phyloP scores from a whole-genome alignment of 2,888 invertebrate genomes.

The Tanytarsus gracilentus region DNA sequence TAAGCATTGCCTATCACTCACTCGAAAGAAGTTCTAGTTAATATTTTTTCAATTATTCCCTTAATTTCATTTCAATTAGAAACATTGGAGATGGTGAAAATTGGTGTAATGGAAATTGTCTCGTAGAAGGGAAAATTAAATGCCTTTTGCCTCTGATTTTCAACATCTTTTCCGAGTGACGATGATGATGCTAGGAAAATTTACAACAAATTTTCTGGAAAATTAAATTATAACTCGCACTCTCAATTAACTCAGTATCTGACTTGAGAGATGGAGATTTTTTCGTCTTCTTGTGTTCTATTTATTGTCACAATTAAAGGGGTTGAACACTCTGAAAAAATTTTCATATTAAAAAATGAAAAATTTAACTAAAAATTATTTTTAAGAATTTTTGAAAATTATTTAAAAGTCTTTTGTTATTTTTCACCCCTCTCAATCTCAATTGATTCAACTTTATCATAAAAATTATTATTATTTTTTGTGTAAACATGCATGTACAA shows the following conservation, averaged over 20 bases:
- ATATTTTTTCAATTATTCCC: slow-evolving; percentile 23
- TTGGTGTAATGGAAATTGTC: background rate
- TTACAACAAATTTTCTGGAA: slow-evolving; percentile 11
- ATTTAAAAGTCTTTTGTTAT: no score
- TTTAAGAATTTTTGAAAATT: background rate
- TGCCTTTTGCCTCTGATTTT: no score
- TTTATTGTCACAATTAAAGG: background rate
- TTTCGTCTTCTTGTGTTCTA: background rate
- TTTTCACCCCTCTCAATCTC: no score
- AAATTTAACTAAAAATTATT: background rate
- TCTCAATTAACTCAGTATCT: no score
- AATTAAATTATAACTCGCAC: slow-evolving; percentile 23
- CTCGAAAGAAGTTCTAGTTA: slow-evolving; percentile 6
- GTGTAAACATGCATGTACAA: no score
- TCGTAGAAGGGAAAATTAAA: slow-evolving; percentile 12
- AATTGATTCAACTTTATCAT: no score
- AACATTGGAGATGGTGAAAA: background rate
- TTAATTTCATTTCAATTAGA: slow-evolving; percentile 22
- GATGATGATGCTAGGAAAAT: no score
- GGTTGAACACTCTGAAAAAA: background rate
- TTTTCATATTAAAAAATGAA: background rate
- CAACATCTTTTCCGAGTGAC: no score
- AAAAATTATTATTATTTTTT: no score
- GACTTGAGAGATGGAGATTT: no score
- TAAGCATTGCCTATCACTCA: background rate